Evolutionary conservation across 2,888 invertebrate genomes (phyloP), one percentile per base, ranked within the genome.

Genomic region (Argyra leucocephala): DNA sequence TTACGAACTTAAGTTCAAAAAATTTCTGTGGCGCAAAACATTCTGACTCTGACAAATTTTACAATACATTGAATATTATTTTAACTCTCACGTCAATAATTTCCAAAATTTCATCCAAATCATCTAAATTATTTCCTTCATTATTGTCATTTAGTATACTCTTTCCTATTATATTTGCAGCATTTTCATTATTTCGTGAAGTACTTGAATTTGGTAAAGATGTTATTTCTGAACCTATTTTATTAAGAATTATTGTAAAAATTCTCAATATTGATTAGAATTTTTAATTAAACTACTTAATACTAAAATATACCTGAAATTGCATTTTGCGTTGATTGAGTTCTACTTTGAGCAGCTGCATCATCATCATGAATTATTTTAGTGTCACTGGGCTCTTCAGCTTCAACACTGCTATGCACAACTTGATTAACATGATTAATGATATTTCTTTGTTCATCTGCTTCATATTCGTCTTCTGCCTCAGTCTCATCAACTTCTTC

Each of bases 391-490:
- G 59, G 23, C 7, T 22, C 23, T 23, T 59, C 59, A 3, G 59
- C 23, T 59, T 59, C 59, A 3, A 18, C 48, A 18, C 48, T 48
- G 15, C 18, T 48, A 15, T 48, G 48, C 12, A 48, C 68, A 59
- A 65, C 69, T 22, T 68, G 67, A 26, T 67, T 70, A 48, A 68
- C 69, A 61, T 66, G 66, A 37, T 68, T 68, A 57, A 68, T 69
- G 63, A 65, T 66, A 9, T 67, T 67, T 31, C 67, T 66, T n/a
- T 66, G 66, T 3, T 66, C 68, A 61, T 68, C 67, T 18, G 65
- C 24, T 36, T 67, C 66, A 22, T 69, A 68, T 18, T 70, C 69
- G 23, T 68, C 70, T 48, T 69, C 70, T 9, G 63, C 70, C 24
- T 69, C 70, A 10, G 63, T 67, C 4, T 69, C 68, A 22, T 68